Percentiles rank a stretch among this genome's conserved stretches.
Conservation (phyloP, 1,140 invertebrate species). For the Meloidogyne chitwoodi region DNA sequence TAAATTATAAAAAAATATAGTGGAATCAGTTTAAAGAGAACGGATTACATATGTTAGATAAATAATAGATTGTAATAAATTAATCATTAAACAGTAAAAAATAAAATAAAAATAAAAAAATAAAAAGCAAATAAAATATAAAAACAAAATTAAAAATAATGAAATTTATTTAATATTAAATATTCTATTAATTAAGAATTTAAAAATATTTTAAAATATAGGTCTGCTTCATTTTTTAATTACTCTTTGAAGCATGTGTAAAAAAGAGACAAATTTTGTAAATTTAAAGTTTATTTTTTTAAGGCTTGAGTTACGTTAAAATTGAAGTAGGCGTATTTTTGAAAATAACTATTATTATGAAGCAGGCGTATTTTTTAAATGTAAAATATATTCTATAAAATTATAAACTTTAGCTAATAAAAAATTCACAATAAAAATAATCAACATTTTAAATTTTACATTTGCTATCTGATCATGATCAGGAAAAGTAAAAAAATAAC, state of each 20-base stretch:
- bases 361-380: too few relatives aligned
- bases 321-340: background rate
- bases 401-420: background rate
- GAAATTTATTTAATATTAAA: background rate
- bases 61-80: background rate
- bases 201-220: too few relatives aligned
- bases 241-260: too few relatives aligned
- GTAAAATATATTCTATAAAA: too few relatives aligned
- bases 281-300: too few relatives aligned
- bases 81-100: background rate
- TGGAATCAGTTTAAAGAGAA: background rate
- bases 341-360: background rate
- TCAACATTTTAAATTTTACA: background rate
- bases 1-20: background rate
- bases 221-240: too few relatives aligned
- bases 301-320: too few relatives aligned
- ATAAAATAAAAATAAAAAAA: background rate
- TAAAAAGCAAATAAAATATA: background rate
- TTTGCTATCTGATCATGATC: background rate
- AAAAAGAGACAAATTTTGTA: too few relatives aligned
- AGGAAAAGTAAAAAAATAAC: background rate
- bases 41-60: too few relatives aligned
- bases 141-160: background rate
- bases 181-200: background rate
- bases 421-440: background rate